Conservation (phyloP, 2,797 vertebrate genomes). For the Diplodus puntazzo region DNA sequence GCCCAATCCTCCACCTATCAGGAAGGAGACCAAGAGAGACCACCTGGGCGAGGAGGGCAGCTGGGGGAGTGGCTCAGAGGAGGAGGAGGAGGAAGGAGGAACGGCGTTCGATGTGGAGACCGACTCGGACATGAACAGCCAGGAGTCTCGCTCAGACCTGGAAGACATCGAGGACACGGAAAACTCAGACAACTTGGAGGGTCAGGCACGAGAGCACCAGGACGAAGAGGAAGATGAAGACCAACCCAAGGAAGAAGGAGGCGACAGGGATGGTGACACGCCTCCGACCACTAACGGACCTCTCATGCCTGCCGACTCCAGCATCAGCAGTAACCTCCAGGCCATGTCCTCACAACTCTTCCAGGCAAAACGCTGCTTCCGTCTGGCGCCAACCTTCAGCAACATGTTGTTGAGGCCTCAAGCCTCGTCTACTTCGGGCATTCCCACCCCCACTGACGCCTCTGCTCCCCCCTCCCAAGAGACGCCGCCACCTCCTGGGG, state of each 20-base stretch:
- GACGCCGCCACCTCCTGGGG: slow-evolving; percentile 79
- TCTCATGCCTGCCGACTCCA: slow-evolving; percentile 83
- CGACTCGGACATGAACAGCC: slow-evolving; percentile 99
- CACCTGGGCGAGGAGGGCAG: slow-evolving; percentile 81
- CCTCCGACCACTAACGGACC: slow-evolving; percentile 89
- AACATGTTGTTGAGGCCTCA: slow-evolving; percentile 91
- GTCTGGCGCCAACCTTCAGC: slow-evolving; percentile 96
- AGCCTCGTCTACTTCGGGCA: slow-evolving; percentile 35
- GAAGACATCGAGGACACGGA: slow-evolving; percentile 95
- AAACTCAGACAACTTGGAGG: slow-evolving; percentile 57
- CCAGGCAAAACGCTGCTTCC: slow-evolving; percentile 96
- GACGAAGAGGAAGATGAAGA: slow-evolving; percentile 63
- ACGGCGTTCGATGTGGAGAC: slow-evolving; percentile 96
- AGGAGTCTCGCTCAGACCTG: slow-evolving; percentile 96
- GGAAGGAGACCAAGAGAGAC: slow-evolving; percentile 80
- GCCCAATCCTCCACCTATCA: slow-evolving; percentile 49
- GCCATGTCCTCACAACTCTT: slow-evolving; percentile 98
- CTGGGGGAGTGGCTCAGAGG: slow-evolving; percentile 92
- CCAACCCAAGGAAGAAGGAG: slow-evolving; percentile 63
- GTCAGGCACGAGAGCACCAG: slow-evolving; percentile 59
- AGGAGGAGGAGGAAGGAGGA: slow-evolving; percentile 91
- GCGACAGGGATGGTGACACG: slow-evolving; percentile 33
- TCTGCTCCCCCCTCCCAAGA: slow-evolving; percentile 70
- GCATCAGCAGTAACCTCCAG: slow-evolving; percentile 97
- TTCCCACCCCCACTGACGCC: slow-evolving; percentile 49